Evolutionary conservation across 2,888 invertebrate genomes (phyloP), one percentile per base, ranked within the genome.

Genomic region (Synanthedon myopaeformis): DNA sequence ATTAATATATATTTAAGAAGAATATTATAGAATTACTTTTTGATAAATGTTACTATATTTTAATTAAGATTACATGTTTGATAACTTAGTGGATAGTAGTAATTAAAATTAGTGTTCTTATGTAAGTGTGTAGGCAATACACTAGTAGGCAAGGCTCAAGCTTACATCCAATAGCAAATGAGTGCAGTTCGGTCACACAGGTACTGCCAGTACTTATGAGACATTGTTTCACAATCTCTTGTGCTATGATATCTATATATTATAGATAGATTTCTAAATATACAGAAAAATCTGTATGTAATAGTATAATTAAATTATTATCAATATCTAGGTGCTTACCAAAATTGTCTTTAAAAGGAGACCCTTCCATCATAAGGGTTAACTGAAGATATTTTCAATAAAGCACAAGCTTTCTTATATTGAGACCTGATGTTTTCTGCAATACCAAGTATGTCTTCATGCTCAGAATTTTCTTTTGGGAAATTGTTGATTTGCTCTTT

Each of bases 321-420:
- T 45, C 6, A 45, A 50, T 50, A 14, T 3, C 3, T n/a, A 49
- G 17, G 23, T 10, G 13, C 49, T 49, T 14, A 49, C 49, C 45
- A 45, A 45, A 45, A n/a, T 35, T 35, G 10, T 57, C 45, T 52
- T 89, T 74, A 92, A 80, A 92, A 92, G 51, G 90, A 89, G 53
- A 92, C 79, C 55, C 84, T 84, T 63, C 88, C 88, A 57, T 78
- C 77, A 70, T 90, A 91, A 5, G 91, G 90, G 65, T 89, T 89
- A 0, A 63, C 62, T 0, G 88, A 77, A 60, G 90, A 79, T 62
- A 92, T 88, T 79, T 92, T 93, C 42, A 93, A 72, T 52, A 92
- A 70, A 1, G 92, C 90, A 76, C 92, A 93, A 12, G 91, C 77
- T 67, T 91, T 92, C 61, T 91, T 93, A 69, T 91, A 94, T 52